These are phyloP conservation scores for Falco novaeseelandiae DNA, from an alignment of 2,797 vertebrate genomes.

Conservation along the genomic window DNA sequence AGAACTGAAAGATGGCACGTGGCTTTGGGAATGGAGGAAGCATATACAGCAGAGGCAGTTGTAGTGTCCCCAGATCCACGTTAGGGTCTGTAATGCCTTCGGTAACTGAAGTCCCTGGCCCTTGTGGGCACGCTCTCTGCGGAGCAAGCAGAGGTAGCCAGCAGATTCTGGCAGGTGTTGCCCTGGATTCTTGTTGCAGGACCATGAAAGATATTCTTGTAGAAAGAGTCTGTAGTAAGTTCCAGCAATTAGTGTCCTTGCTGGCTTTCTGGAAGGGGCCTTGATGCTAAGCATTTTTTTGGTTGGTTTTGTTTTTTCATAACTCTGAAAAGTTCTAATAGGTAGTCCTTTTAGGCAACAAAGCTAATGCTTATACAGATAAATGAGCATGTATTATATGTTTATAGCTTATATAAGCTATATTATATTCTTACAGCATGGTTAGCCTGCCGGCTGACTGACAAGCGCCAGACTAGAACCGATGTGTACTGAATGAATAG, in stretches of 20 bases:
- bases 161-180: not conserved
- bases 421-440: fast-evolving
- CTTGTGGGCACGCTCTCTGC: fast-evolving
- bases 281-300: not conserved
- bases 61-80: fast-evolving
- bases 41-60: not conserved
- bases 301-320: not conserved
- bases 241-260: not conserved
- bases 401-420: not conserved
- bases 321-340: not conserved
- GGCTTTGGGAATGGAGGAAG: not conserved
- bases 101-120: no score
- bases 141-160: not conserved
- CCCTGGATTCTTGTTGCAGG: not conserved
- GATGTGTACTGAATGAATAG: no score
- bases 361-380: not conserved
- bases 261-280: not conserved
- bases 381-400: fast-evolving
- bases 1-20: not conserved
- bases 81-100: no score
- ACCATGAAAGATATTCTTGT: not conserved
- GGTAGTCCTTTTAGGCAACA: not conserved
- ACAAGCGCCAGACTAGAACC: not conserved
- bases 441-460: not conserved
- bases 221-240: not conserved